Evolutionary conservation across 2,113 vertebrate genomes (phyloP).

Genomic region (Oceanodroma tethys): DNA sequence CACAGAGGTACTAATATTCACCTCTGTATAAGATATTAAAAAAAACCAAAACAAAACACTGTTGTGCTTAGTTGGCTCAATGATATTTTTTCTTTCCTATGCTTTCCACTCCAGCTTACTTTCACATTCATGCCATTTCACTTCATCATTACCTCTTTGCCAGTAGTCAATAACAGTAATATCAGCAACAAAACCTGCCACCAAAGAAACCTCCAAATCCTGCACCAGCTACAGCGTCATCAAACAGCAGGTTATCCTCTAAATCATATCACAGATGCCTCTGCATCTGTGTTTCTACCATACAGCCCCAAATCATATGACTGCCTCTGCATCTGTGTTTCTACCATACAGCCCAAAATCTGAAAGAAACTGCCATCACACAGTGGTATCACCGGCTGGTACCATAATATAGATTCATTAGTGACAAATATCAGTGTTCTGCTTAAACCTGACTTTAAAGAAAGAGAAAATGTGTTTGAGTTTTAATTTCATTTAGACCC

Average conservation of each 20-base stretch:
- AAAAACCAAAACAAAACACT: background rate
- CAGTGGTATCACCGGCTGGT: constrained; percentile 18
- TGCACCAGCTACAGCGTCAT: background rate
- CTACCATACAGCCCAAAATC: background rate
- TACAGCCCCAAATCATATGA: constrained; percentile 15
- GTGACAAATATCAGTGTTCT: background rate
- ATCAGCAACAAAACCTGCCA: background rate
- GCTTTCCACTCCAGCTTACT: background rate
- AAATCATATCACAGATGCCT: constrained; percentile 46
- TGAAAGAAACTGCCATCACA: constrained; percentile 40
- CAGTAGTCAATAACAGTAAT: background rate
- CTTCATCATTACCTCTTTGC: background rate
- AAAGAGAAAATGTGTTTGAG: background rate
- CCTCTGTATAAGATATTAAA: background rate
- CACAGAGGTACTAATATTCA: background rate
- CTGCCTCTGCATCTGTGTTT: constrained; percentile 34
- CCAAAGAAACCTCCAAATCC: background rate
- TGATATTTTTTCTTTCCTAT: background rate
- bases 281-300: constrained; percentile 58
- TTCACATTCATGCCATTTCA: background rate
- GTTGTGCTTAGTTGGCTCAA: background rate
- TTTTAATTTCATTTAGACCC: background rate
- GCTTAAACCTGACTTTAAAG: background rate
- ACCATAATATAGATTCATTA: background rate
- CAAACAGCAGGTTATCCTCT: constrained; percentile 31